These are phyloP conservation scores for Chrysotoxum bicinctum DNA, from an alignment of 2,888 invertebrate genomes.

Conservation along the genomic window DNA sequence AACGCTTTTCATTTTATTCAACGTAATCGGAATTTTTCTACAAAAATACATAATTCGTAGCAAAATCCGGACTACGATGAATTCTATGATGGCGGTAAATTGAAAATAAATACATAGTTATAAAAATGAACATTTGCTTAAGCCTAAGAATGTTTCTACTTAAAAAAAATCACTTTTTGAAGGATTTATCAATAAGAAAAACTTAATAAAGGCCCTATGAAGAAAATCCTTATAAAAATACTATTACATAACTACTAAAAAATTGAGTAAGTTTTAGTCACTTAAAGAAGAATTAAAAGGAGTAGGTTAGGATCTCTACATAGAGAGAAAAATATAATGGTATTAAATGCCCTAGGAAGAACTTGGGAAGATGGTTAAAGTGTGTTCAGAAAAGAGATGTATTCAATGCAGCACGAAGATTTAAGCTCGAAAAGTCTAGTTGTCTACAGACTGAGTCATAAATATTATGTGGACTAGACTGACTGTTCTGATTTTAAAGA, in stretches of 20 bases:
- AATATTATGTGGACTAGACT: neutral
- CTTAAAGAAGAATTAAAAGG: slow-evolving; percentile 36
- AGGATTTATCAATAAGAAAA: neutral
- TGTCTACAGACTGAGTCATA: neutral
- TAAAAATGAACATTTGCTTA: slow-evolving; percentile 54
- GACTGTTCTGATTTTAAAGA: too few relatives aligned
- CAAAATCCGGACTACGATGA: neutral
- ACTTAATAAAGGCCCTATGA: slow-evolving; percentile 56
- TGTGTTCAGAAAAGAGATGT: slow-evolving; percentile 11
- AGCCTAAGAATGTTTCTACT: slow-evolving; percentile 38
- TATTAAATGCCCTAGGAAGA: slow-evolving; percentile 51
- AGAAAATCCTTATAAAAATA: slow-evolving; percentile 41
- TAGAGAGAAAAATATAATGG: slow-evolving; percentile 40
- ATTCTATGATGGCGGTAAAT: neutral
- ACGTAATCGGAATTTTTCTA: neutral
- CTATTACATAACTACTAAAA: slow-evolving; percentile 3
- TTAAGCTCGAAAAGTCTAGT: neutral
- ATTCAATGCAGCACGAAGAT: neutral
- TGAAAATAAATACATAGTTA: slow-evolving; percentile 64
- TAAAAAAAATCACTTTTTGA: slow-evolving; percentile 32
- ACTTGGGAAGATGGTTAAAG: slow-evolving; percentile 23
- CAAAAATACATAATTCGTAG: neutral
- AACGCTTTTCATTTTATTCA: neutral
- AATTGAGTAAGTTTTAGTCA: slow-evolving; percentile 35
- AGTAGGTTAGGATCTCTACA: slow-evolving; percentile 47